These are phyloP conservation scores for Cariama cristata DNA, from an alignment of 2,113 vertebrate genomes.

Conservation along the genomic window DNA sequence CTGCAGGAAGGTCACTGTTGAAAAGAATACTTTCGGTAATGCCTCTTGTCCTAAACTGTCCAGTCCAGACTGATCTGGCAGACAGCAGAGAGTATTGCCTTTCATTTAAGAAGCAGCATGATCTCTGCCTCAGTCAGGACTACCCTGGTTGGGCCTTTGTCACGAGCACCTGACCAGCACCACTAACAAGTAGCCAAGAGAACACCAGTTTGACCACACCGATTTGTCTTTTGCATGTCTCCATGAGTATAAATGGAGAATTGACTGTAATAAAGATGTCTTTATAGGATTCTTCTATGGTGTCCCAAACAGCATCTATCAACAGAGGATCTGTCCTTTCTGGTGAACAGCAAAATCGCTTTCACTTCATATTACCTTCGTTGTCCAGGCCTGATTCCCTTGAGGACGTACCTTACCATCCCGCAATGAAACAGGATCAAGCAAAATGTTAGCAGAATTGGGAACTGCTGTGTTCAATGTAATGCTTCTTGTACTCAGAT, in stretches of 20 bases:
- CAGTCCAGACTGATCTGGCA: neutral
- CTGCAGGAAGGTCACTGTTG: neutral
- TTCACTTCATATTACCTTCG: neutral
- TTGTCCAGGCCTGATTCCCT: neutral
- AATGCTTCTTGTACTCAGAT: neutral
- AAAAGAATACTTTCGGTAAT: neutral
- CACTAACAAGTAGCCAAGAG: neutral
- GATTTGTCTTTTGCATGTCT: neutral
- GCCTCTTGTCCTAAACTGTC: neutral
- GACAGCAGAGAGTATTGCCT: neutral
- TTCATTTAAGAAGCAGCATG: neutral
- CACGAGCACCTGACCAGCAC: neutral
- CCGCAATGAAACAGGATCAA: neutral
- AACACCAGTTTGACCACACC: neutral
- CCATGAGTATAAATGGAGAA: neutral
- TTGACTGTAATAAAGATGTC: neutral
- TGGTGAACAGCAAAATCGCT: neutral
- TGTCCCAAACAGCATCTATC: neutral
- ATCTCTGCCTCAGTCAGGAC: neutral
- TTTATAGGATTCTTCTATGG: neutral
- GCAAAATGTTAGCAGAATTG: neutral
- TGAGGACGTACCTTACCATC: neutral
- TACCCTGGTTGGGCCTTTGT: neutral
- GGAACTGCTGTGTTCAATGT: neutral
- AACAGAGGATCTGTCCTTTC: neutral